phyloP scores from a whole-genome alignment of 2,113 vertebrate species.

The Gallinago jamesoni region DNA sequence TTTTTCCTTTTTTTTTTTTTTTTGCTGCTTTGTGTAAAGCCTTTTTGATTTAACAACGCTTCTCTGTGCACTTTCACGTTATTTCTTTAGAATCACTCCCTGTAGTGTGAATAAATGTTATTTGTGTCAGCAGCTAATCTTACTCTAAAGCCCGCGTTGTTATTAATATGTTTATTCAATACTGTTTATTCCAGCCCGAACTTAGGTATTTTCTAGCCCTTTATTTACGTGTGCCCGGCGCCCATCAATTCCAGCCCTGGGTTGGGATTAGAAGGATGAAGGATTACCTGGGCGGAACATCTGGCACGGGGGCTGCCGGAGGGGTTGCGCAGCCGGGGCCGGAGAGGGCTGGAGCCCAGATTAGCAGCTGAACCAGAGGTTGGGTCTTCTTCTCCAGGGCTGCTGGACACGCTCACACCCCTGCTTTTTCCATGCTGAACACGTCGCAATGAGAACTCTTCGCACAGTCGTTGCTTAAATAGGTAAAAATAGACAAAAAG shows the following conservation, averaged over 20 bases:
- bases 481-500: not conserved
- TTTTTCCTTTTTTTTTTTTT: not conserved
- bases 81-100: constrained; percentile 32
- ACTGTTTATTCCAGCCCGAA: not conserved
- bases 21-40: not conserved
- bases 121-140: constrained; percentile 59
- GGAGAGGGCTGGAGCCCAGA: not conserved
- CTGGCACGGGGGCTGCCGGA: constrained; percentile 9
- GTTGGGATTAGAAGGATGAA: constrained; percentile 36
- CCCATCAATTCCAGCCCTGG: constrained; percentile 6
- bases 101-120: constrained; percentile 36
- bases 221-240: not conserved
- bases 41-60: constrained; percentile 28
- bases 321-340: not conserved
- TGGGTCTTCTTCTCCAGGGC: not conserved
- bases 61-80: not conserved
- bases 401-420: not conserved
- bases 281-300: constrained; percentile 24
- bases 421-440: not conserved
- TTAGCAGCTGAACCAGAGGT: not conserved
- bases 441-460: not conserved
- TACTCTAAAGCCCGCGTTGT: not conserved
- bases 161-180: constrained; percentile 44
- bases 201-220: not conserved
- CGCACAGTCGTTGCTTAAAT: not conserved